Base-by-base conservation (phyloP, 2,888 invertebrate species). In the Aromia moschata region DNA sequence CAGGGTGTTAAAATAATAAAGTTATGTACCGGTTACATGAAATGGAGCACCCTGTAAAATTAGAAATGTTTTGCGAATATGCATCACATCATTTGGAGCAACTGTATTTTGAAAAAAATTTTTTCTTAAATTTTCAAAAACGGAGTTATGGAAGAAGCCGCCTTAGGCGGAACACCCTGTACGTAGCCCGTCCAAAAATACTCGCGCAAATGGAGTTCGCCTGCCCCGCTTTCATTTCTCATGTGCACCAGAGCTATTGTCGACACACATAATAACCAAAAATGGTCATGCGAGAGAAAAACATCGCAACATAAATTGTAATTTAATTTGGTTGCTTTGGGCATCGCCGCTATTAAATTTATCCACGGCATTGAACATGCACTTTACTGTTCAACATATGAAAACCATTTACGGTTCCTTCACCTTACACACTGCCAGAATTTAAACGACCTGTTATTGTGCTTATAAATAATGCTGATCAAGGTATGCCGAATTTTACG, bases 351-450 rank as follows among this genome's bases (percentile, higher is more conserved):
- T 46, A 59, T 63, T 56, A 64, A 65, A 65, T 64, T 60, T 52
- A 45, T 51, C 46, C 69, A 70, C 69, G 69, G 63, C 70, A 69
- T 70, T 69, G 67, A 69, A 71, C 70, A 71, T 71, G 70, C 68
- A 72, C 69, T 72, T 72, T 71, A 72, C 70, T 68, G 73, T 71
- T 72, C 61, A 69, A 70, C 70, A 72, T 69, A 71, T 70, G 66
- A 68, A 69, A 69, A 73, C 70, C 72, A 68, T 73, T 74, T 72
- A 73, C 68, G 70, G 74, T 74, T 73, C 73, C 69, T 74, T 73
- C 69, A 74, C 74, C 74, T 72, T 70, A 69, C 62, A 64, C 72
- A 70, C 70, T 67, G 67, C 67, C 71, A 69, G 74, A 73, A 75
- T 74, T 72, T 70, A 72, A 74, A 75, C 64, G 59, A 64, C 69